Evolutionary conservation across 2,113 vertebrate genomes (phyloP).

Genomic region (Panthera uncia): DNA sequence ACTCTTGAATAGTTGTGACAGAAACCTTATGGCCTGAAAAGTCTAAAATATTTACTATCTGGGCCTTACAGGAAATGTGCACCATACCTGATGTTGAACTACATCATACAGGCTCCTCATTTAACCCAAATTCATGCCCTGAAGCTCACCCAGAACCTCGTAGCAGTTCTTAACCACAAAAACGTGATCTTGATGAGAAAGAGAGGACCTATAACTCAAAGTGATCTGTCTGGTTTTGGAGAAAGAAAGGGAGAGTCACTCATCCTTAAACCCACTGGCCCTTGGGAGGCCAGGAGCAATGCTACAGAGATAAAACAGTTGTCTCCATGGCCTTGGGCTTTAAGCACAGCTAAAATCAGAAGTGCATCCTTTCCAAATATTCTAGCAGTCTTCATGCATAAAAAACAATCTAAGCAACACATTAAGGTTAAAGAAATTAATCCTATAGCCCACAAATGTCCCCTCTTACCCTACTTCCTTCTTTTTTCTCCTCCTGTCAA

Average conservation of each 20-base stretch:
- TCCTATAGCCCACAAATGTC: neutral
- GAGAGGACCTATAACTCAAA: neutral
- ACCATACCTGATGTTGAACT: neutral
- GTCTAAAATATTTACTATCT: neutral
- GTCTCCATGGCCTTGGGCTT: neutral
- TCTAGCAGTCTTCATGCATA: neutral
- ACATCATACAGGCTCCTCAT: neutral
- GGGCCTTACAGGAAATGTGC: neutral
- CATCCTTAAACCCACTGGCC: neutral
- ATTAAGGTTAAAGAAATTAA: neutral
- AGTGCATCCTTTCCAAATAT: neutral
- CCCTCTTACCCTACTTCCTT: neutral
- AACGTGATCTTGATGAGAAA: neutral
- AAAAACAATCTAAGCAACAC: neutral
- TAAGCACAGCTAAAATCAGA: neutral
- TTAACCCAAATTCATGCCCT: neutral
- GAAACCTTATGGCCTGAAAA: neutral
- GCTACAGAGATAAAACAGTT: neutral
- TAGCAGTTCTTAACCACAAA: neutral
- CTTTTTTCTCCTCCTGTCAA: neutral
- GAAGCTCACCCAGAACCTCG: neutral
- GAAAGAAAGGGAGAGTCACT: neutral
- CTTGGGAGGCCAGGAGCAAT: neutral
- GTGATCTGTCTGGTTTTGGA: neutral
- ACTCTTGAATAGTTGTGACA: neutral